Base-by-base conservation (phyloP, 2,797 vertebrate genomes). In the Malurus splendens region DNA sequence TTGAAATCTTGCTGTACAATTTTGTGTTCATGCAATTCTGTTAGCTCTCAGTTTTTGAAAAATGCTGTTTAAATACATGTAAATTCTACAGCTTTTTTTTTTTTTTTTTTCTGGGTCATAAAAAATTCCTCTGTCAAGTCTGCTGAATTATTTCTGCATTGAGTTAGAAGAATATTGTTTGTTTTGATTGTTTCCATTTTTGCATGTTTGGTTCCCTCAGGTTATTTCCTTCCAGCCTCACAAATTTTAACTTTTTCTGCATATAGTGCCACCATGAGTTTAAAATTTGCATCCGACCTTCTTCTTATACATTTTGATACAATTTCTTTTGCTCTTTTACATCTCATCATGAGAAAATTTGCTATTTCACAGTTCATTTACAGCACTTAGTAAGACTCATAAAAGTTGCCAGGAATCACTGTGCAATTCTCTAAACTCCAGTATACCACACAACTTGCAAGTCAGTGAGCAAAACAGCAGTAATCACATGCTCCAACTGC, bases 401-500 rank as follows among this genome's bases (percentile, higher is more conserved):
- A 55, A 72, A 87, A 84, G 32, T 52, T 92, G 82, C 70, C 89
- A 85, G 42, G 41, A 89, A 36, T 78, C 48, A 13, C 44, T 18
- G 0, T 38, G 70, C 55, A 86, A 20, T 89, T 92, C 62, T 87
- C 55, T 62, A 0, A 90, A 66, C 80, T 68, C 52, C 27, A 48
- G 39, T 52, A 8, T 55, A 67, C 67, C 61, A n/a, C 81, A 51
- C 16, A 54, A 9, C 72, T 86, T 56, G 30, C 33, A 54, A 89
- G 76, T 55, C 51, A 44, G 78, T 77, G 79, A 85, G 87, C 47
- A 90, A 72, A 93, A 68, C 82, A 94, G 76, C 4, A 4, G 14
- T 11, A 27, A 78, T 92, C 89, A 93, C 87, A 90, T 78, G 90
- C 73, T 94, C 59, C 28, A 72, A 28, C 82, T 95, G 94, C 92